Evolutionary conservation across 2,113 vertebrate species (phyloP), one percentile per base, ranked within the genome.

Genomic region (Malurus melanocephalus): DNA sequence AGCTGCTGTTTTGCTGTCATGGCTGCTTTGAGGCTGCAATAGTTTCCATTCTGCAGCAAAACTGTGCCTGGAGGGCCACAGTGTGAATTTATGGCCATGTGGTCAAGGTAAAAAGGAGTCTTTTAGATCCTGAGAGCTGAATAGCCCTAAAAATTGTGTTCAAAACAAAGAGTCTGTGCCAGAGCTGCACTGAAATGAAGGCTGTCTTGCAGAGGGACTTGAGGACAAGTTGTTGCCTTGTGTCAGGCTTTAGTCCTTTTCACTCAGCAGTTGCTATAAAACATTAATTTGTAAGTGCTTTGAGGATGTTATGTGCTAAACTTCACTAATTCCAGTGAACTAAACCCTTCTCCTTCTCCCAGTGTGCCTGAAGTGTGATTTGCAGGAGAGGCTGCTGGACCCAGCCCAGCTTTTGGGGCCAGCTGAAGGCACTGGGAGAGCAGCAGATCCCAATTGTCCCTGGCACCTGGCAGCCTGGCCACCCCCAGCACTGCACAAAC

Each of bases 361-460:
- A 99, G 99, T 98, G 76, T 98, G 98, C 84, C 93, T 99, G 90
- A 99, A 99, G 96, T 99, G 99, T 10, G 99, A 99, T 85, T 88
- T 99, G 92, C 98, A 99, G 96, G 99, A 99, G 95, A 96, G 98
- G 67, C 80, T 99, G 80, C 98, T 99, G 23, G 98, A 98, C 91
- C 99, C 99, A 2, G 95, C 97, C 19, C 97, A 98, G n/a, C 94
- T 99, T 82, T 97, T 97, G 8, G 93, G 97, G 26, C 83, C 74
- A 11, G 89, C 84, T 28, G 96, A 97, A 45, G 91, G 98, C 72
- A 87, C 93, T 10, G 16, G 86, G 67, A 98, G 96, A 93, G 97
- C 96, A 40, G 94, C 90, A 9, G 98, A 98, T 61, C 80, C 97
- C 80, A 94, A 81, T 24, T 93, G 96, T 13, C 81, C 96, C n/a